Evolutionary conservation across 2,797 vertebrate genomes (phyloP).

Genomic region (Rhabdophis nuchalis): DNA sequence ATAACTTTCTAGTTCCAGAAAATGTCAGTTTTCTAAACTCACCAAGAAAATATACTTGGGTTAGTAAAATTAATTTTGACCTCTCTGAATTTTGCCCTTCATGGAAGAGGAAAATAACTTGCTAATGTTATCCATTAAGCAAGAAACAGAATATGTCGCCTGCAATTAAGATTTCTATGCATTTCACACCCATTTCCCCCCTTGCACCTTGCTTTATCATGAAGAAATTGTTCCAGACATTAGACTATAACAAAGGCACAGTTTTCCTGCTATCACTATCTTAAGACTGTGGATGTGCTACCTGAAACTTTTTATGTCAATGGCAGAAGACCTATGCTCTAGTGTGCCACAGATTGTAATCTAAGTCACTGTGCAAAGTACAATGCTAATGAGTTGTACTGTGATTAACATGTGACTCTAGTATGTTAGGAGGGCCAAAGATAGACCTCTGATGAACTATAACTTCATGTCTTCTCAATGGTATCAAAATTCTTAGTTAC

Average conservation of each 20-base stretch:
- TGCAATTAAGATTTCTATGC: neutral
- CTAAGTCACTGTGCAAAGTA: neutral
- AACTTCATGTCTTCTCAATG: neutral
- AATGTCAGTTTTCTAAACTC: neutral
- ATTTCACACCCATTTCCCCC: neutral
- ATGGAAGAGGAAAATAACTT: neutral
- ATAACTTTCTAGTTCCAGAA: neutral
- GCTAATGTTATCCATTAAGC: neutral
- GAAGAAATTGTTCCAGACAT: neutral
- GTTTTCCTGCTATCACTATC: neutral
- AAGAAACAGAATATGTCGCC: neutral
- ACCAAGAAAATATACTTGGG: neutral
- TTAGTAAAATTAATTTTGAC: slow-evolving; percentile 1
- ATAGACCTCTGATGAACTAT: neutral
- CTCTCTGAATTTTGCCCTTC: neutral
- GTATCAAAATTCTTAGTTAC: neutral
- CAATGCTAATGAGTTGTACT: neutral
- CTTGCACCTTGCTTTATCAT: neutral
- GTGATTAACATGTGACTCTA: neutral
- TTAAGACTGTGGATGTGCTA: neutral
- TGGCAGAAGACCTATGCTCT: neutral
- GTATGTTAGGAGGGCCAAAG: neutral
- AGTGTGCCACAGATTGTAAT: neutral
- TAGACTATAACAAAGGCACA: neutral
- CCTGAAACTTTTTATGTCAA: neutral